Base-by-base conservation (phyloP, 2,113 vertebrate genomes). In the Sialia sialis region DNA sequence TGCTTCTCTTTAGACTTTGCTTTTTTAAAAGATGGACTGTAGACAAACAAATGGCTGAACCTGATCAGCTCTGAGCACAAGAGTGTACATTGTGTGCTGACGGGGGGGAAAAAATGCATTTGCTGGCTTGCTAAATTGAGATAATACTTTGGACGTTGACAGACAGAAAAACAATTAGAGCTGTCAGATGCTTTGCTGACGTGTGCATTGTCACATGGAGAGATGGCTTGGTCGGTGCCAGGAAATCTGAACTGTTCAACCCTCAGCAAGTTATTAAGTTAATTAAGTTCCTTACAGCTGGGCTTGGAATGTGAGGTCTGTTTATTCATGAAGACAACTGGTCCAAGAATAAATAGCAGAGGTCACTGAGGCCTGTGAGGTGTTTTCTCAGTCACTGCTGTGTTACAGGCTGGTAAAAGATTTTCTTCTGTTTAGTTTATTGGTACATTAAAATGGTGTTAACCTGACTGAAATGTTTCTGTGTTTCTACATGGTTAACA, bases 91-190 rank as follows among this genome's bases (percentile, higher is more conserved):
- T 72, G 48, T 56, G 49, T 95, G 94, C 92, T 94, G 88, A 68
- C 82, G 49, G 52, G 46, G 43, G 38, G 14, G 18, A 1, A 38
- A 32, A 80, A 89, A 60, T 13, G 62, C 46, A 16, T 73, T 92
- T 89, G 93, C 94, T 96, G 89, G 72, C 89, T 95, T 95, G 96
- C 90, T 93, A 66, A 94, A 93, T 94, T 68, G 89, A 84, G 89
- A 82, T 92, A 94, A 94, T 94, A 32, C 74, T 91, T 67, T 92
- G 81, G 32, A 79, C 87, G 89, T 87, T 94, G 93, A 92, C 62
- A 78, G 94, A 49, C 91, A 92, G 90, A 68, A 82, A 84, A 94
- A 90, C 94, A 89, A 93, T 95, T 60, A 82, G 84, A 90, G 84
- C 84, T 73, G 77, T 84, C 4, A 6, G 84, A 69, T 89, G 63